These are phyloP conservation scores for Neomonachus schauinslandi DNA, from an alignment of 2,113 vertebrate genomes.

Conservation along the genomic window DNA sequence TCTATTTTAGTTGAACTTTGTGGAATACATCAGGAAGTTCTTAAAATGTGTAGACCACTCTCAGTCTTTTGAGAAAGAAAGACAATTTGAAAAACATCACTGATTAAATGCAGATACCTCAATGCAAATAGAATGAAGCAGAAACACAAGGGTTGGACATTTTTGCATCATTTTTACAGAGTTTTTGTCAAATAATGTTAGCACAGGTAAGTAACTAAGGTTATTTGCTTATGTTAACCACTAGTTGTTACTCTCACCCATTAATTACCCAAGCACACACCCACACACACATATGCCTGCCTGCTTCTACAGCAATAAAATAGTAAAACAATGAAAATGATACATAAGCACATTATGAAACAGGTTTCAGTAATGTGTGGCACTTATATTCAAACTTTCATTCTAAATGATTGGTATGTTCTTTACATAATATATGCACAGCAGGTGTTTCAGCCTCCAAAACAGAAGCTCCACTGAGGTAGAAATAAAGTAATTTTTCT, in stretches of 20 bases:
- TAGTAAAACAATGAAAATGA: slow-evolving; percentile 24
- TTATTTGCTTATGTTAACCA: neutral
- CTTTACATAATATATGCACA: slow-evolving; percentile 66
- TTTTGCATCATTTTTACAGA: neutral
- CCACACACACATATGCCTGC: neutral
- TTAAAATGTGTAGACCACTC: neutral
- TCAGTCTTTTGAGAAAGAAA: neutral
- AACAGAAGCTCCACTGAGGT: slow-evolving; percentile 48
- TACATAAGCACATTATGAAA: slow-evolving; percentile 41
- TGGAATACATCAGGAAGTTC: neutral
- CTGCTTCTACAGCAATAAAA: neutral
- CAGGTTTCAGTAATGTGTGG: slow-evolving; percentile 19
- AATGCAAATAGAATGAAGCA: neutral
- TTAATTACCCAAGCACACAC: neutral
- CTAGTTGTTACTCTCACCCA: neutral
- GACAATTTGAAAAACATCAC: neutral
- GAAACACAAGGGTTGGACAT: rapidly evolving
- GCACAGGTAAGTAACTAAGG: neutral
- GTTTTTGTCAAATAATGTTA: neutral
- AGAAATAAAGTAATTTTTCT: slow-evolving; percentile 70
- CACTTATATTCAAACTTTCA: slow-evolving; percentile 62
- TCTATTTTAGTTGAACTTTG: neutral
- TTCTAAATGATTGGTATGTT: slow-evolving; percentile 61
- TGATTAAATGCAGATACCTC: neutral
- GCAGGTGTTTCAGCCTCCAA: slow-evolving; percentile 62